Percentiles rank a stretch among this genome's conserved stretches.
phyloP scores from a whole-genome alignment of 2,113 vertebrate genomes.

The Recurvirostra avosetta region DNA sequence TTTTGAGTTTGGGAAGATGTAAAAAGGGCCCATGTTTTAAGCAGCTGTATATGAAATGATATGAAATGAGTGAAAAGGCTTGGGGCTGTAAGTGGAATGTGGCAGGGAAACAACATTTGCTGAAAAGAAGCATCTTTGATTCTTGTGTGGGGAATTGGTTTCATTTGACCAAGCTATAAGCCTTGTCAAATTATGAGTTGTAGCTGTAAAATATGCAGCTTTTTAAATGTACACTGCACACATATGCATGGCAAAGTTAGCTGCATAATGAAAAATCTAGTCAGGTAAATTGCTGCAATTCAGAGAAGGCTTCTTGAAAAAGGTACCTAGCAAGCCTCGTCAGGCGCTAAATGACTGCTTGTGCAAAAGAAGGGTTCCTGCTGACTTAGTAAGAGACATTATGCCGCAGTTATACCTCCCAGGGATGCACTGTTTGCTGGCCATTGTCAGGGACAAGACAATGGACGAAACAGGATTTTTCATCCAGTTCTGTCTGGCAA shows the following conservation, averaged over 20 bases:
- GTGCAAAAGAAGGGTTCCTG: neutral
- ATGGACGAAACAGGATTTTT: neutral
- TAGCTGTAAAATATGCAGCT: slow-evolving; percentile 2
- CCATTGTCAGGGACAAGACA: neutral
- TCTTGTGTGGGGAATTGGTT: neutral
- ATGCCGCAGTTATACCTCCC: neutral
- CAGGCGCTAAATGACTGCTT: neutral
- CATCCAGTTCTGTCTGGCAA: neutral
- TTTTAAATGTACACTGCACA: neutral
- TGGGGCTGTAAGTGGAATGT: neutral
- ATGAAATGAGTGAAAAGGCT: slow-evolving; percentile 12
- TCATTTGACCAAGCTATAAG: neutral
- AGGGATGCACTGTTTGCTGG: neutral
- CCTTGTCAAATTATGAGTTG: slow-evolving; percentile 3
- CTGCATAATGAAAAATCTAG: neutral
- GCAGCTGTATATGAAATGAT: neutral
- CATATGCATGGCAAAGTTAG: neutral
- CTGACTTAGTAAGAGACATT: neutral
- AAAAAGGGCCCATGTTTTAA: neutral
- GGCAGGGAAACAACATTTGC: neutral
- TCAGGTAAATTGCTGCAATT: slow-evolving; percentile 35
- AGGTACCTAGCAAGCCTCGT: neutral
- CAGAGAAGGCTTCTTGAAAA: neutral
- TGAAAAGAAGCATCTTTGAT: neutral
- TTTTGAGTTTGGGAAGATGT: neutral